Evolutionary conservation across 2,113 vertebrate species (phyloP), one percentile per base, ranked within the genome.

Genomic region (Irena cyanogastra): DNA sequence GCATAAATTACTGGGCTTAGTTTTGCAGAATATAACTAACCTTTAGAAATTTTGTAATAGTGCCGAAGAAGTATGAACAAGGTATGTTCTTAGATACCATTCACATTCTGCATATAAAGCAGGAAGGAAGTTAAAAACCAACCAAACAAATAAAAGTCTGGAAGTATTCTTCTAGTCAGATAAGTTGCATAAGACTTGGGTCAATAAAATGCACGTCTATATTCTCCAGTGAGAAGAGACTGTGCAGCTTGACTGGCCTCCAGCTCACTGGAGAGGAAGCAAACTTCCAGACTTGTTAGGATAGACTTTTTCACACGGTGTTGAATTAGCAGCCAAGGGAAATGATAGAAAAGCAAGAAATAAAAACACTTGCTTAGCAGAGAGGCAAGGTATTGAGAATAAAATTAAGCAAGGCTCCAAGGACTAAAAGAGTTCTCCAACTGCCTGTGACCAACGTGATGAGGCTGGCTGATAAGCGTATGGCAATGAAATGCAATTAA

Each of bases 241-340:
- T 18, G 11, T 49, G 13, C 22, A 12, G 30, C 79, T 75, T 79
- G 35, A 66, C 60, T 59, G 39, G 11, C 35, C 30, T 70, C 27
- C 44, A 68, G 44, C 56, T 88, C 57, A 30, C 66, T 64, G 76
- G 15, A 79, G 47, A 56, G 39, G 27, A 84, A 83, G 27, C 13
- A 68, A 13, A 41, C 15, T 90, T 75, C 35, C 52, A 68, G 61
- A 50, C 30, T 45, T 75, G 6, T 50, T 71, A 52, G 24, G 57
- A 47, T 15, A 72, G 44, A n/a, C 24, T 68, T 84, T 16, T 92
- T 64, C 5, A 6, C 11, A 16, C 53, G 12, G 26, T 22, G 11
- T 57, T 89, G 77, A 74, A 69, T 86, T 90, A 89, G 6, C 42
- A 86, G n/a, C 59, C 22, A 53, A 90, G 42, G 31, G 45, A 94